These are phyloP conservation scores for Drosophila arizonae DNA, from an alignment of 1,140 invertebrate species.

Conservation along the genomic window DNA sequence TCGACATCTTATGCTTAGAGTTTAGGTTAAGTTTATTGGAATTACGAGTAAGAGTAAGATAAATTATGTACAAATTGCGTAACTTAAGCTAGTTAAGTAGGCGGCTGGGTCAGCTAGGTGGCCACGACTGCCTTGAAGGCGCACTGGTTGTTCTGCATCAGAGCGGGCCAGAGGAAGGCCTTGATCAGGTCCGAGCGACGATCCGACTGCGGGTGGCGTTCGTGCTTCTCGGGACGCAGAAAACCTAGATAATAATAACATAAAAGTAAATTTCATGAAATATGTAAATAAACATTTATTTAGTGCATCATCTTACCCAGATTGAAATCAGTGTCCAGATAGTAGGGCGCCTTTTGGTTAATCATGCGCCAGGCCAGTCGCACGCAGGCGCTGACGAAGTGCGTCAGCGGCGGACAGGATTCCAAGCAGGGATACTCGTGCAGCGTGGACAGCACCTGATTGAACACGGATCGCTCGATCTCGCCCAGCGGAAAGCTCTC, in stretches of 20 bases:
- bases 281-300: neutral
- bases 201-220: constrained; percentile 84
- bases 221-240: constrained; percentile 84
- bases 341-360: constrained; percentile 85
- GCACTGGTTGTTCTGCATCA: constrained; percentile 85
- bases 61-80: constrained; percentile 68
- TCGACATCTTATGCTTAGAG: neutral
- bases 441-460: constrained; percentile 85
- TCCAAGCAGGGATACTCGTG: constrained; percentile 86
- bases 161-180: constrained; percentile 86
- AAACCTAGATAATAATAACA: constrained; percentile 45
- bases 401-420: constrained; percentile 84
- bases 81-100: constrained; percentile 26
- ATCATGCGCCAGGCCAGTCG: constrained; percentile 85
- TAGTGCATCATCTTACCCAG: constrained; percentile 82
- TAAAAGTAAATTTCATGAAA: neutral
- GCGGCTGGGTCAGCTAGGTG: constrained; percentile 62
- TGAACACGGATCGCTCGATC: constrained; percentile 86
- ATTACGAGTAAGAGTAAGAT: constrained; percentile 38
- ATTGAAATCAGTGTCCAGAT: constrained; percentile 86
- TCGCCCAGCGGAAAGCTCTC: constrained; percentile 85
- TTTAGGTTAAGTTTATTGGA: constrained; percentile 61
- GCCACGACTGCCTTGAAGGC: constrained; percentile 86
- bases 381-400: constrained; percentile 85
- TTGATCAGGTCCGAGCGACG: constrained; percentile 85